These are phyloP conservation scores for Pimpla rufipes DNA, from an alignment of 2,888 invertebrate species.

Conservation along the genomic window DNA sequence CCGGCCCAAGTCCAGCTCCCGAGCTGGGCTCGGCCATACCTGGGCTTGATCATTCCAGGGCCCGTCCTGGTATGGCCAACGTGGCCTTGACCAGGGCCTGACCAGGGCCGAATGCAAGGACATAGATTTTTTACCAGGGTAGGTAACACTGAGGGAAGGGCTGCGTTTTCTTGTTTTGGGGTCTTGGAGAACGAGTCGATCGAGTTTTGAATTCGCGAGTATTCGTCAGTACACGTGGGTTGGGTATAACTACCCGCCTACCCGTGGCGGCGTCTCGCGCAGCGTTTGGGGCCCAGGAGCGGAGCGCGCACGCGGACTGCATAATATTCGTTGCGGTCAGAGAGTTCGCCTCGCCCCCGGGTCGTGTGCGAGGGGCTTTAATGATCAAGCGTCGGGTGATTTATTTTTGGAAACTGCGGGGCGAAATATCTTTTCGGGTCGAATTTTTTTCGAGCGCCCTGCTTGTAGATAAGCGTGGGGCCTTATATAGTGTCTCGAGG, in stretches of 20 bases:
- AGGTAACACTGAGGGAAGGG: too few relatives aligned
- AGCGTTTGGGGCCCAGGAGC: conserved; percentile 35
- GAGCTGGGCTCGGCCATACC: too few relatives aligned
- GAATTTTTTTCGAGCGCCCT: conserved; percentile 48
- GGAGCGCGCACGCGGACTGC: conserved; percentile 74
- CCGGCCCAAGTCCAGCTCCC: too few relatives aligned
- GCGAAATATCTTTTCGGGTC: conserved; percentile 57
- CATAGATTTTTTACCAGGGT: too few relatives aligned
- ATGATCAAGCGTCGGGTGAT: conserved; percentile 80
- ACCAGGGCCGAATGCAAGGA: too few relatives aligned
- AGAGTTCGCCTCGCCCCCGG: conserved; percentile 55
- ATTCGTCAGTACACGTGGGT: conserved; percentile 74
- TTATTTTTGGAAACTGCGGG: conserved; percentile 80
- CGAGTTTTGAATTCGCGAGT: conserved; percentile 77
- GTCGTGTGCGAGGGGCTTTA: conserved; percentile 62
- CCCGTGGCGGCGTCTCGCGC: conserved; percentile 60
- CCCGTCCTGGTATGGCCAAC: too few relatives aligned
- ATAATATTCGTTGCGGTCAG: conserved; percentile 74
- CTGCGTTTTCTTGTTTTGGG: neutral
- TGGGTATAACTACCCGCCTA: conserved; percentile 78
- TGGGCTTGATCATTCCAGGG: too few relatives aligned
- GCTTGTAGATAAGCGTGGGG: conserved; percentile 68
- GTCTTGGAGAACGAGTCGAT: conserved; percentile 71
- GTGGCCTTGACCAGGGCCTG: too few relatives aligned
- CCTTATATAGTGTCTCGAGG: conserved; percentile 55